These are phyloP conservation scores for Lagorchestes hirsutus DNA, from an alignment of 2,797 vertebrate genomes.

Conservation along the genomic window DNA sequence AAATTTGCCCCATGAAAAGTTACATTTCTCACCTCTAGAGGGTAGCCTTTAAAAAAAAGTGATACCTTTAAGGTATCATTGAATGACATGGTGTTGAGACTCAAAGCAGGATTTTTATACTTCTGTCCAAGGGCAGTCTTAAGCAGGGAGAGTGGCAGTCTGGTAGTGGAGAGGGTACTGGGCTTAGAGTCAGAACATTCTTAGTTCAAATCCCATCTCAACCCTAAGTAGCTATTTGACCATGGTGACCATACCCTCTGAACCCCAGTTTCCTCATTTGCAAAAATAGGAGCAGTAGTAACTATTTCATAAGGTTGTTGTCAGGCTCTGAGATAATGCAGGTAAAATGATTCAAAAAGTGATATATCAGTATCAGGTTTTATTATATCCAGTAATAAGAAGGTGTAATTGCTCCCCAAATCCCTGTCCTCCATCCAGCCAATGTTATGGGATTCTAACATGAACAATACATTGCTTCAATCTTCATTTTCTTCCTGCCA, in stretches of 20 bases:
- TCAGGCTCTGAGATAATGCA: too few species aligned
- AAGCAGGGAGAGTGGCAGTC: not conserved
- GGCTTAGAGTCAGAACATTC: not conserved
- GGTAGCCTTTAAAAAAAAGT: too few species aligned
- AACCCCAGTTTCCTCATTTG: not conserved
- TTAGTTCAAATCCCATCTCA: not conserved
- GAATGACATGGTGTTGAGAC: not conserved
- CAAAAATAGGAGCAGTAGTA: not conserved
- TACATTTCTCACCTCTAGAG: not conserved
- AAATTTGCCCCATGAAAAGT: slow-evolving; percentile 24
- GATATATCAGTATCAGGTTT: too few species aligned
- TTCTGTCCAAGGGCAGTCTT: not conserved
- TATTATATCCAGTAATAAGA: too few species aligned
- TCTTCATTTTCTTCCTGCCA: too few species aligned
- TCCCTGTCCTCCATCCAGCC: too few species aligned
- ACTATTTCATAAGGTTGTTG: too few species aligned
- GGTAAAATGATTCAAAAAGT: too few species aligned
- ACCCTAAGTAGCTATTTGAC: not conserved
- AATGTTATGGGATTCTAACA: too few species aligned
- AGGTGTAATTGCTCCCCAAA: too few species aligned
- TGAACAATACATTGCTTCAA: too few species aligned
- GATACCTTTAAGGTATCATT: not conserved
- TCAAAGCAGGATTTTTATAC: not conserved
- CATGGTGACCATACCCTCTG: not conserved
- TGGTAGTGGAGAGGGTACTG: not conserved